Base-by-base conservation (phyloP, 2,113 vertebrate species). In the Rhinichthys klamathensis region DNA sequence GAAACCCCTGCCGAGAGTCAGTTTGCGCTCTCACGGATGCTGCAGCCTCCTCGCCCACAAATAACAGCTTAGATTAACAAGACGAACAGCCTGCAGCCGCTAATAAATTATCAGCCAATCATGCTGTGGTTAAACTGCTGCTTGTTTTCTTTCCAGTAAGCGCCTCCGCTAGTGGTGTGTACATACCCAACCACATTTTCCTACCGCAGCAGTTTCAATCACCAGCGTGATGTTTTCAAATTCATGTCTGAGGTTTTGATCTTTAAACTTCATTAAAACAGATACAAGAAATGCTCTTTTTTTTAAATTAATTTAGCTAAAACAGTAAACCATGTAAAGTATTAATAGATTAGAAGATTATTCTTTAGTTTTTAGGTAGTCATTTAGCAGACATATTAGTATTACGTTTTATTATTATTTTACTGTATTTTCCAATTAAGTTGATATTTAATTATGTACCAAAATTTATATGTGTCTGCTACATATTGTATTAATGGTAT, bases 111-210 rank as follows among this genome's bases (percentile, higher is more conserved):
- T 85, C 85, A 84, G 65, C 72, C 61, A 67, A 65, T 73, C 75
- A 63, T 11, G 72, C 60, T 84, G 81, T 70, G 67, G 75, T 84
- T 51, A 61, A 88, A 61, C 81, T 75, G 61, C 60, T 76, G 58
- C 67, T 16, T 44, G 32, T n/a, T 63, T 38, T 72, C 15, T 54
- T 85, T 88, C 54, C 84, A 79, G 74, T 85, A 85, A 67, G 61
- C 79, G 4, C 1, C 23, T 81, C 80, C 69, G 74, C 44, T 60
- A 69, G 70, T 46, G 27, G 27, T 80, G 67, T 67, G 76, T 79
- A 35, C 21, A 27, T 67, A 74, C 32, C 30, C 69, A 25, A 88
- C 85, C 87, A 84, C 85, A 81, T 41, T 84, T 86, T 88, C 77
- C 49, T 35, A 13, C 27, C 82, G 35, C 61, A 51, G n/a, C 49